Base-by-base conservation (phyloP, 1,140 invertebrate genomes). In the Harlomillsia oculata region DNA sequence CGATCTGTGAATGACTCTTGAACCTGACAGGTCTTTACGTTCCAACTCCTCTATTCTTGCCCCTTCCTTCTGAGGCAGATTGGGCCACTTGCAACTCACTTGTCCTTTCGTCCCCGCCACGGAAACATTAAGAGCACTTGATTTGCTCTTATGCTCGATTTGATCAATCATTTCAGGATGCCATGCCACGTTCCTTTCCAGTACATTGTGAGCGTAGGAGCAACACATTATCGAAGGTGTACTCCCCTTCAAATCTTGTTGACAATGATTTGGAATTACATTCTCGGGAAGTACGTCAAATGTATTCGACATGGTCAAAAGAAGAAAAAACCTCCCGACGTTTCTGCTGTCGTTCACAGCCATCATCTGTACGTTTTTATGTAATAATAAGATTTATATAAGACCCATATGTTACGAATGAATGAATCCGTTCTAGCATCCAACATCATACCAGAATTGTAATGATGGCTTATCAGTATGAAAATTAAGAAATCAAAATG, bases 261-360 rank as follows among this genome's bases (percentile, higher is more conserved):
- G 5, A 23, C 55, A 56, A 26, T 56, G 46, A 26, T 37, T 51
- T 21, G 43, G 44, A 2, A 56, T 5, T 1, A 56, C 43, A 30
- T 43, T 56, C 21, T 56, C 55, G 9, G 55, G 55, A n/a, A 41
- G 39, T n/a, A 56, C 21, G 20, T 56, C 55, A 43, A 56, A 56
- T 13, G 55, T 56, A 8, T 30, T 50, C 5, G 55, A 56, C 18
- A 56, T 18, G 16, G 55, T 56, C 45, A 56, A 49, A 26, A 50
- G 21, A 14, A 56, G 55, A 28, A 56, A 56, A 44, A 56, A 56
- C 43, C 44, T 40, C 21, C 44, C 45, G 14, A 45, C 46, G 9
- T 49, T 46, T 13, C 37, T 36, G 20, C 55, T 40, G 14, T 56
- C 55, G 26, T 39, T 36, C 3, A 56, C 32, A 8, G 55, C 37